Evolutionary conservation across 2,797 vertebrate genomes (phyloP), one percentile per base, ranked within the genome.

Genomic region (Coregonus ussuriensis): DNA sequence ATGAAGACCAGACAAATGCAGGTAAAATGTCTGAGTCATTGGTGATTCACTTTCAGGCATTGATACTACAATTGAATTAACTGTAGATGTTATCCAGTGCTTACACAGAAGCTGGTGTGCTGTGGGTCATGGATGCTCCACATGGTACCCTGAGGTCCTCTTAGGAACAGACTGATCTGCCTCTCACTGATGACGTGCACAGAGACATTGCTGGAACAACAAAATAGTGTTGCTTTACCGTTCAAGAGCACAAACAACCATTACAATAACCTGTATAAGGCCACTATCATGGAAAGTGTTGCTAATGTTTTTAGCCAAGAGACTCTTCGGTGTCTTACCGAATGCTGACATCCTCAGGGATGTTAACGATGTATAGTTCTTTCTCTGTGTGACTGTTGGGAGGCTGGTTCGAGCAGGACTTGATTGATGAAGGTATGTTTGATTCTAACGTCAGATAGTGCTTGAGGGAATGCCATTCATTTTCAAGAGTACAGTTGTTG

Each of bases 351-450:
- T 71, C 62, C 52, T 94, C 93, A 2, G 86, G 92, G 77, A 95
- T 93, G 84, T 94, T 95, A 74, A 95, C 88, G 71, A 95, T 88
- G 72, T 95, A 91, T 29, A 95, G 76, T 51, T 93, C 84, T 0
- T 63, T 2, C 3, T 81, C 79, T 16, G 41, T 67, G 0, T 11
- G 5, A 1, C 35, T 4, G 35, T 0, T 77, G 25, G n/a, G 31
- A 7, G 41, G 78, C 25, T 69, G 78, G 0, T 83, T 82, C 13
- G 65, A 83, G 84, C 94, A 95, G 2, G 79, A 91, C 56, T 81
- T 88, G 15, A 90, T 54, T 0, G 47, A 18, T 0, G 70, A 1
- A 1, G 72, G 0, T 0, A 0, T 0, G 0, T 0, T 0, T 9
- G 25, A 41, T 0, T 76, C 0, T 18, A 87, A 77, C 35, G 70